Base-by-base conservation (phyloP, 2,888 invertebrate species). In the Campopleginae sp. region DNA sequence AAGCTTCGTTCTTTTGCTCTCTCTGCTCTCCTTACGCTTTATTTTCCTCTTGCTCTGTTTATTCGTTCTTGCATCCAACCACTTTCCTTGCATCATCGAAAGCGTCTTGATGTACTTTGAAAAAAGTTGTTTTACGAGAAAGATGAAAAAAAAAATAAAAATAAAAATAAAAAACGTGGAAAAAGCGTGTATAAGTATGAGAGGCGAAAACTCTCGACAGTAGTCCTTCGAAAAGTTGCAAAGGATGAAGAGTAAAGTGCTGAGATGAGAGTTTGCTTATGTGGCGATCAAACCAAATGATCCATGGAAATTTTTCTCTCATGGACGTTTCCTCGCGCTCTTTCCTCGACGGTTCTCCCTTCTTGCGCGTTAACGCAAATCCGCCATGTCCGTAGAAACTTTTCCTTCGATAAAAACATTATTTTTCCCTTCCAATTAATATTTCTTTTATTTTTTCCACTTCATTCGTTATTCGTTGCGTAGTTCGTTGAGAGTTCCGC, bases 81-180 rank as follows among this genome's bases (percentile, higher is more conserved):
- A 51, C 38, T 27, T 70, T 76, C 65, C 61, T 23, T 51, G 65
- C 44, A 54, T 33, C 72, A n/a, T 46, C 6, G 63, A 68, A 66
- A 83, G 42, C 23, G 17, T 42, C 46, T 51, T 46, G 46, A 48
- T 51, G 51, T 19, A 27, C 6, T 54, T 46, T 48, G 79, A 79
- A 63, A 61, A 79, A 83, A 78, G 61, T 74, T 48, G 27, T 58
- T 78, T 61, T 79, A 68, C 19, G 54, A 23, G 19, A 54, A 12
- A 33, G n/a, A 58, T 42, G 27, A n/a, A 63, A 33, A 46, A 27
- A n/a, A 51, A 51, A 48, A 71, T 46, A 58, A 12, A 54, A 68
- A 74, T 58, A 48, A 58, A 51, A 31, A 63, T 51, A 38, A 8
- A 51, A 42, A 82, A 74, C 46, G n/a, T n/a, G n/a, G n/a, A n/a